Evolutionary conservation across 2,797 vertebrate genomes (phyloP), one percentile per base, ranked within the genome.

Genomic region (Neosalanx taihuensis): DNA sequence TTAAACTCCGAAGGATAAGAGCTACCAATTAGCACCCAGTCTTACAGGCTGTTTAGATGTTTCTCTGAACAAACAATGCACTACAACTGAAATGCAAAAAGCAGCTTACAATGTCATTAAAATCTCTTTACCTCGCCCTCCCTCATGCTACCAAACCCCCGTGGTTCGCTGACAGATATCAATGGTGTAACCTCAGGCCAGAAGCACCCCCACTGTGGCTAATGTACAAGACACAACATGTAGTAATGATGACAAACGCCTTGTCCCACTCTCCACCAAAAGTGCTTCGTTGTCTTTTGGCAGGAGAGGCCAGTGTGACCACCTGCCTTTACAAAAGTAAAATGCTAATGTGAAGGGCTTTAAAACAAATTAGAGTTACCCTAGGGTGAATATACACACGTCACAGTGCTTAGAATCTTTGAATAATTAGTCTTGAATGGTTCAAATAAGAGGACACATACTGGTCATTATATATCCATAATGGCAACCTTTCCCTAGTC

Each of bases 91-190:
- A 70, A 80, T 80, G 64, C 69, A 72, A 75, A 79, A n/a, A 82
- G 72, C 73, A 73, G 67, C 71, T 79, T 72, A 79, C 76, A 79
- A 84, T 76, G 82, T 89, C 89, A 90, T 91, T 90, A 91, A 90
- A 89, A 84, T 57, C 86, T 91, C 89, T 84, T 91, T 90, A 90
- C 79, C n/a, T 17, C 69, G 57, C 72, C 53, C 49, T 29, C 30
- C 29, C 35, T 64, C 68, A 66, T 64, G 29, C 63, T 10, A 9
- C 41, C 33, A 65, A 53, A 72, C 74, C 61, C 86, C 86, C 62
- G 67, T 81, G 77, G 84, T 0, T 67, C 75, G 57, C 74, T 86
- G 89, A 90, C 85, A 87, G 74, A 85, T 88, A 89, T 88, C 76
- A 80, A 88, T 87, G 79, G 69, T 37, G 67, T 79, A 70, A 81